A percentile compares a stretch with the other conserved stretches of the same genome.
Conservation (phyloP, 2,113 vertebrate species). For the Crotalus tigris region DNA sequence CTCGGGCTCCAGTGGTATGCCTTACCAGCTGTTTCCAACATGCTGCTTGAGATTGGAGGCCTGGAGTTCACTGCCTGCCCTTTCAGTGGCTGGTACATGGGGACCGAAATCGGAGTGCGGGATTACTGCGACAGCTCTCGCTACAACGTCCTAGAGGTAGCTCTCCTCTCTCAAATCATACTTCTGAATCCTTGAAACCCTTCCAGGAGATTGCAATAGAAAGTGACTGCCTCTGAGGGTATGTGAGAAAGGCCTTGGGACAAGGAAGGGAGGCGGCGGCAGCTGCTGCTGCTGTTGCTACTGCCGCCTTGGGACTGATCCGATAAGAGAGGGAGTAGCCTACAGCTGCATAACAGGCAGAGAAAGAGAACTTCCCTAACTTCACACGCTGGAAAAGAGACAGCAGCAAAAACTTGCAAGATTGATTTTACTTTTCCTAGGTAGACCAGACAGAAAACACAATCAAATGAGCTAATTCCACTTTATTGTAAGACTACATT, state of each 20-base stretch:
- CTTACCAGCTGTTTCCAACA: slow-evolving; percentile 91
- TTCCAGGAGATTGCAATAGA: background rate
- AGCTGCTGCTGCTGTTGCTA: too few relatives aligned
- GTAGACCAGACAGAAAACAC: too few relatives aligned
- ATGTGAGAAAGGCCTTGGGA: background rate
- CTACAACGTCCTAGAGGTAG: slow-evolving; percentile 96
- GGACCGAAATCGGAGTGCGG: slow-evolving; percentile 94
- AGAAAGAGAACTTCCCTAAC: too few relatives aligned
- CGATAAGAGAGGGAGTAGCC: background rate
- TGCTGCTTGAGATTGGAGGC: slow-evolving; percentile 94
- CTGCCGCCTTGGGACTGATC: background rate
- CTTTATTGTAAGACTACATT: too few relatives aligned
- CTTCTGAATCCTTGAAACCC: too few relatives aligned
- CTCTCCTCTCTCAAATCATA: accelerated
- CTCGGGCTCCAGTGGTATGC: slow-evolving; percentile 93
- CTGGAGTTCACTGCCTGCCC: slow-evolving; percentile 92
- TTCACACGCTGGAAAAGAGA: too few relatives aligned
- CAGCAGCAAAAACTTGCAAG: too few relatives aligned
- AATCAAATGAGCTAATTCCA: too few relatives aligned
- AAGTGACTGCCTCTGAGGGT: background rate
- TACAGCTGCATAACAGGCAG: too few relatives aligned
- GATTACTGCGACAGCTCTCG: slow-evolving; percentile 96
- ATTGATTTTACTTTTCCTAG: too few relatives aligned
- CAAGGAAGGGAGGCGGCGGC: background rate
- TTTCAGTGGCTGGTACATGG: slow-evolving; percentile 99